These are phyloP conservation scores for Diuraphis noxia DNA, from an alignment of 1,140 invertebrate genomes.

Conservation along the genomic window DNA sequence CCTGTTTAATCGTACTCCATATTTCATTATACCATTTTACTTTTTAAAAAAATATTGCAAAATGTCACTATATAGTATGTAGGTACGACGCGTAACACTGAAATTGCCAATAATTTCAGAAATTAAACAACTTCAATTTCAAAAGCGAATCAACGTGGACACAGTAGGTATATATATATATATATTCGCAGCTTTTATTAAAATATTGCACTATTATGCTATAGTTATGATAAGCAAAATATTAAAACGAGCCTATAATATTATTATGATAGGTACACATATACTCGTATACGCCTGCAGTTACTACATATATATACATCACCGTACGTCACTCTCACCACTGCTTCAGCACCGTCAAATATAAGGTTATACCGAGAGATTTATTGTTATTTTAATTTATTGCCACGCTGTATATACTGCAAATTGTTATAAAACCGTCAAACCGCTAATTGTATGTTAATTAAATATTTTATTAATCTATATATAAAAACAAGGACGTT, in stretches of 20 bases:
- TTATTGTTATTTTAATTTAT: not conserved
- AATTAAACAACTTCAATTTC: not conserved
- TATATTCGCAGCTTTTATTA: not conserved
- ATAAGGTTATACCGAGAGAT: not conserved
- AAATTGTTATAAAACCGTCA: not conserved
- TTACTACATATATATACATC: not conserved
- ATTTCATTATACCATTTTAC: not conserved
- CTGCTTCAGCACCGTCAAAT: not conserved
- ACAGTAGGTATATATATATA: not conserved
- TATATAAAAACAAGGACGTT: not conserved
- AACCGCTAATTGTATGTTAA: constrained; percentile 1
- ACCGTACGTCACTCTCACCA: not conserved
- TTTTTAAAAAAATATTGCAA: not conserved
- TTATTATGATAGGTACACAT: no score
- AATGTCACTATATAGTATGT: not conserved
- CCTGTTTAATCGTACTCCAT: not conserved
- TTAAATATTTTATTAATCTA: not conserved
- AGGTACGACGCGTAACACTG: not conserved
- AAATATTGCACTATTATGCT: not conserved
- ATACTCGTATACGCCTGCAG: not conserved
- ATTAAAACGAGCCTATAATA: no score
- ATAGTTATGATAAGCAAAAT: not conserved
- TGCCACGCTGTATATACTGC: not conserved
- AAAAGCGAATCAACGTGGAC: not conserved
- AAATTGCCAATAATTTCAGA: not conserved